Conservation (phyloP, 53 echinoderm and acorn worm species). For the Holothuria scabra region DNA sequence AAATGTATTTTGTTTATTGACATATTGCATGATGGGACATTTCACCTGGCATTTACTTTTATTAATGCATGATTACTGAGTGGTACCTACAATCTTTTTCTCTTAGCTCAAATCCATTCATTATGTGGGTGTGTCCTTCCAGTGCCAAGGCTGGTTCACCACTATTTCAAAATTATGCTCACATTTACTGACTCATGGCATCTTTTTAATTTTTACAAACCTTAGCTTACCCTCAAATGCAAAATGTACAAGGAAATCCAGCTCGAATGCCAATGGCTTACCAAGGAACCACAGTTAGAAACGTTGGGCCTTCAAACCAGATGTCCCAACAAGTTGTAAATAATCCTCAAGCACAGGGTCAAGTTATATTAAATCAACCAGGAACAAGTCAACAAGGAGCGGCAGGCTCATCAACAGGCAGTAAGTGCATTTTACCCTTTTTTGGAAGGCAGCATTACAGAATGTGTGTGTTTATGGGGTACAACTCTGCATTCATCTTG, state of each 20-base stretch:
- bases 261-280: conserved; percentile 21
- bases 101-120: too few species aligned
- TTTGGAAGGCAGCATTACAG: conserved; percentile 3
- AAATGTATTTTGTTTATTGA: too few species aligned
- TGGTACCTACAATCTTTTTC: too few species aligned
- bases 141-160: too few species aligned
- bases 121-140: too few species aligned
- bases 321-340: conserved; percentile 9
- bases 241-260: conserved; percentile 15
- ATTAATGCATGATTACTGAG: too few species aligned
- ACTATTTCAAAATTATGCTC: too few species aligned
- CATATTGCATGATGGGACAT: too few species aligned
- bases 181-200: too few species aligned
- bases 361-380: conserved; percentile 27
- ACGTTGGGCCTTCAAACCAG: neutral
- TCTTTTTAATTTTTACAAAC: too few species aligned
- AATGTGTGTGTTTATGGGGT: neutral
- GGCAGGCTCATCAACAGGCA: conserved; percentile 25
- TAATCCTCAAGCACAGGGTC: conserved; percentile 6
- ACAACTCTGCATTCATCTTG: too few species aligned
- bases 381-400: conserved; percentile 19
- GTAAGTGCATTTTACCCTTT: conserved; percentile 24
- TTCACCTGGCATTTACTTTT: too few species aligned
- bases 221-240: conserved; percentile 13
- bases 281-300: conserved; percentile 28